Evolutionary conservation across 2,797 vertebrate genomes (phyloP), one percentile per base, ranked within the genome.

Genomic region (Enoplosus armatus): DNA sequence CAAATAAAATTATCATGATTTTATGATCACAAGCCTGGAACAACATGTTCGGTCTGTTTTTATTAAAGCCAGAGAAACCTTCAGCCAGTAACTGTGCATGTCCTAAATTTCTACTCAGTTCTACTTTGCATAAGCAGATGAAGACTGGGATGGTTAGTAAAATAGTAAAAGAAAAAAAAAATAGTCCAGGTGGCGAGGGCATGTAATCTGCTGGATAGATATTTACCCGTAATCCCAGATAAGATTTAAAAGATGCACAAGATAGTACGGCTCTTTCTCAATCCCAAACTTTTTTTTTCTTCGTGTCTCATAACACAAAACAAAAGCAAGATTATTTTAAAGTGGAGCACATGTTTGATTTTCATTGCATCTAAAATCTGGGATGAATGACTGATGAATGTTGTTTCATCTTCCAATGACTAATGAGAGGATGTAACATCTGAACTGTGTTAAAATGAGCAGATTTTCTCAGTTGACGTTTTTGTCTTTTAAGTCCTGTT

Each of bases 1-100:
- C 71, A 79, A 85, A 85, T 69, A 43, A 11, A 43, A 80, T 70
- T 63, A 67, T 67, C 72, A 45, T 76, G 71, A 85, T 75, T 84
- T 79, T 61, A 53, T 63, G 61, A 82, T 83, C 74, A 80, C 62
- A 67, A 76, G 80, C 79, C 35, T 69, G 37, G 43, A 73, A 51
- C 31, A 72, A 48, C n/a, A 27, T 64, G 22, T 55, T 31, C 11
- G 31, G 22, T 39, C 12, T 26, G 24, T 16, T 60, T 81, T 69
- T 60, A 39, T 53, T 24, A 35, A 3, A 61, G 41, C 55, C 31
- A 70, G 37, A 41, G 8, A 63, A 71, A 41, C 10, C 12, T 45
- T 35, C n/a, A 77, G 12, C 9, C 24, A 27, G 3, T 53, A 43
- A 43, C 11, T 54, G n/a, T 65, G 24, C 8, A 54, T 45, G 31